Percentiles rank a stretch among this genome's conserved stretches.
phyloP scores from a whole-genome alignment of 2,113 vertebrate species.

The Rhea pennata region DNA sequence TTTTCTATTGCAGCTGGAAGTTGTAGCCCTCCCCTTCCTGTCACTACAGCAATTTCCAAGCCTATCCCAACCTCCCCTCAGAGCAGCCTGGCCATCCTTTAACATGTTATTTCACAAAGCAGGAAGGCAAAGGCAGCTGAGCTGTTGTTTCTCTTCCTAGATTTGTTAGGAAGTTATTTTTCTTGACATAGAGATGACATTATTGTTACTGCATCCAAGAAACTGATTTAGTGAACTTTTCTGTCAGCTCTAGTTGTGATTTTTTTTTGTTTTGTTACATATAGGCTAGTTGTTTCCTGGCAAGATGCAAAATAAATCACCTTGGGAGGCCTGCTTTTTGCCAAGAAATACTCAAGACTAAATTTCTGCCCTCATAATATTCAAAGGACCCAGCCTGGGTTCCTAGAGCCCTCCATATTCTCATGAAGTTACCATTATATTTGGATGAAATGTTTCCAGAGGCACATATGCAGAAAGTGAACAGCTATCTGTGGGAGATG shows the following conservation, averaged over 20 bases:
- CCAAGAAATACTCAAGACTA: neutral
- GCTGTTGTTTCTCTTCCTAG: neutral
- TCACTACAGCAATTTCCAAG: neutral
- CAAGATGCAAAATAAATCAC: neutral
- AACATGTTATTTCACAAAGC: neutral
- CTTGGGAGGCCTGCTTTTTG: neutral
- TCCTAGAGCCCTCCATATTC: neutral
- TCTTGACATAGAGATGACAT: neutral
- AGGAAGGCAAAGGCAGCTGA: neutral
- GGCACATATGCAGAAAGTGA: neutral
- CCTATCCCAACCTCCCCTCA: neutral
- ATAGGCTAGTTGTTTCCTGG: neutral
- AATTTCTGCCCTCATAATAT: neutral
- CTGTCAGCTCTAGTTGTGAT: neutral
- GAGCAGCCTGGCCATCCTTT: neutral
- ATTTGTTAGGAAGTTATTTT: neutral
- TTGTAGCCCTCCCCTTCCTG: neutral
- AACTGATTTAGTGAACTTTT: constrained; percentile 21
- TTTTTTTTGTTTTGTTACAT: neutral
- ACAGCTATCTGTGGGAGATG: neutral
- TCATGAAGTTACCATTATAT: neutral
- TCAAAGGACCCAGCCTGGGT: neutral
- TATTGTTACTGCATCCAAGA: constrained; percentile 7
- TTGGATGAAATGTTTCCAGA: neutral
- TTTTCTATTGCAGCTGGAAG: neutral